Conservation (phyloP, 53 echinoderm and acorn worm species). For the Hippasteria phrygiana region DNA sequence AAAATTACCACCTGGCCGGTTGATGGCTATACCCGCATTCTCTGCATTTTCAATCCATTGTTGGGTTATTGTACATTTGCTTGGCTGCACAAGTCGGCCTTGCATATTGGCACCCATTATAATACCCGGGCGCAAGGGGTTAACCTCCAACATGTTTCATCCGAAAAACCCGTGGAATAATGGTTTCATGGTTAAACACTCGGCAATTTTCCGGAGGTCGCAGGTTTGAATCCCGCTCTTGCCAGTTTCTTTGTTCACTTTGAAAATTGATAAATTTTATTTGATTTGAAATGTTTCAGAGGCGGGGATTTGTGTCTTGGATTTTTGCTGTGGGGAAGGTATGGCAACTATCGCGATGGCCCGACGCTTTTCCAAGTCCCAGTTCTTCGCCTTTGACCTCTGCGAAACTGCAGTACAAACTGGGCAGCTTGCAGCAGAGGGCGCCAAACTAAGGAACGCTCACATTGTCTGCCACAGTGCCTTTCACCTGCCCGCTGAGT, state of each 20-base stretch:
- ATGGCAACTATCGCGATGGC: slow-evolving; percentile 79
- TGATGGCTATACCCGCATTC: no score
- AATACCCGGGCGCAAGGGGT: no score
- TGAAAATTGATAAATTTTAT: not conserved
- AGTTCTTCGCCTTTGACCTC: slow-evolving; percentile 85
- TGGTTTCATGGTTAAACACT: no score
- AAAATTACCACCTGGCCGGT: no score
- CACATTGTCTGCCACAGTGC: slow-evolving; percentile 73
- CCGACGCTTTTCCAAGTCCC: slow-evolving; percentile 73
- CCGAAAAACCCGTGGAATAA: no score
- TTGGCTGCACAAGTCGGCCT: no score
- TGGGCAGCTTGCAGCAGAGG: slow-evolving; percentile 63
- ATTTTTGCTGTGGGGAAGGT: slow-evolving; percentile 84
- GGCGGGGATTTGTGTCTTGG: slow-evolving; percentile 72
- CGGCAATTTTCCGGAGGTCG: not conserved
- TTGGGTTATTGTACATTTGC: no score
- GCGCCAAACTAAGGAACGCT: slow-evolving; percentile 79
- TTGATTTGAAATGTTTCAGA: slow-evolving; percentile 45
- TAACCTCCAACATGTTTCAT: no score
- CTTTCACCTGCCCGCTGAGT: slow-evolving; percentile 69
- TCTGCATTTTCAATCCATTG: no score
- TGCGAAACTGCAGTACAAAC: slow-evolving; percentile 72
- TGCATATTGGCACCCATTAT: no score
- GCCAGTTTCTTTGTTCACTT: no score
- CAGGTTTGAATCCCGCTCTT: no score